Percentiles rank a stretch among this genome's conserved stretches.
phyloP scores from a whole-genome alignment of 1,140 invertebrate genomes.

The Camponotus pennsylvanicus region DNA sequence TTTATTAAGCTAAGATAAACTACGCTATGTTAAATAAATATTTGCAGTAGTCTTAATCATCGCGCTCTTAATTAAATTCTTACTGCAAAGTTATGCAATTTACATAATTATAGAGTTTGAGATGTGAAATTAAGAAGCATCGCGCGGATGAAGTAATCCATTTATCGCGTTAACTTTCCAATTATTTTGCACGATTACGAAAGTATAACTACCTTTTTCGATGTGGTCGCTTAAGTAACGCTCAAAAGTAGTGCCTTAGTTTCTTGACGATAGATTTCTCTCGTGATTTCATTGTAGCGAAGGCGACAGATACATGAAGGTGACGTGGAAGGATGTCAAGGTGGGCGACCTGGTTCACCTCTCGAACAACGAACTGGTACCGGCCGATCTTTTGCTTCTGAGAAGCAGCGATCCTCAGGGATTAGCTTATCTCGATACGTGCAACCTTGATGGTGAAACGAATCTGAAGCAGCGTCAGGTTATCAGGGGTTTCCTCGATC shows the following conservation, averaged over 20 bases:
- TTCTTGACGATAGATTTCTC: constrained; percentile 55
- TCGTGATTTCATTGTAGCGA: constrained; percentile 88
- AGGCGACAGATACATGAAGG: constrained; percentile 93
- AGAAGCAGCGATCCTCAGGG: constrained; percentile 96
- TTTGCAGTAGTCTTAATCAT: not conserved
- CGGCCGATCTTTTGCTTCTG: constrained; percentile 97
- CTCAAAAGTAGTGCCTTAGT: constrained; percentile 9
- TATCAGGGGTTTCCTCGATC: constrained; percentile 88
- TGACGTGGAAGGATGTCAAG: constrained; percentile 95
- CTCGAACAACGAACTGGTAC: constrained; percentile 98
- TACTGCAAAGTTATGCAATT: constrained; percentile 35
- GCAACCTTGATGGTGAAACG: constrained; percentile 99
- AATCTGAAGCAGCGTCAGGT: constrained; percentile 98
- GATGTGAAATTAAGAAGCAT: constrained; percentile 25
- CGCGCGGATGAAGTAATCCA: constrained; percentile 21
- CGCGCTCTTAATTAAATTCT: constrained; percentile 13
- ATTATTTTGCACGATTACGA: not conserved
- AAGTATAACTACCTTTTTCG: not conserved
- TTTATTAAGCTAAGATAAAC: constrained; percentile 25
- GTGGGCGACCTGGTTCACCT: constrained; percentile 98
- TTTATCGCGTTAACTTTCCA: not conserved
- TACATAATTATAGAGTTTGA: not conserved
- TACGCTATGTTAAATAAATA: constrained; percentile 6
- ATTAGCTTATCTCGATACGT: constrained; percentile 98
- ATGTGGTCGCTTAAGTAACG: not conserved